A percentile compares a stretch with the other conserved stretches of the same genome.
phyloP scores from a whole-genome alignment of 1,140 invertebrate species.

The Drosophila truncata region DNA sequence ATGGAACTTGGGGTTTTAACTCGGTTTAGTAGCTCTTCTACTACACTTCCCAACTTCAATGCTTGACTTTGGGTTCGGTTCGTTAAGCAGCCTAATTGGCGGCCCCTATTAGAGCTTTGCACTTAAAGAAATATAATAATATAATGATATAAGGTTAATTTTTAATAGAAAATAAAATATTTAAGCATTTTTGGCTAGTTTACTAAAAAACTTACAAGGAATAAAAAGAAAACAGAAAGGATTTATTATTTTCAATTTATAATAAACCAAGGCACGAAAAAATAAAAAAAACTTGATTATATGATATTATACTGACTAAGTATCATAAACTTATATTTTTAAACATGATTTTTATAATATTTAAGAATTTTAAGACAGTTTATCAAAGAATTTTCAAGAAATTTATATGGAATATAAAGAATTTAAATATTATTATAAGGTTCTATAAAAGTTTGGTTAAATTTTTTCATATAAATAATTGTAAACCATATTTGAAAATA shows the following conservation, averaged over 20 bases:
- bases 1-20: slow-evolving; percentile 9
- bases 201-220: too few relatives aligned
- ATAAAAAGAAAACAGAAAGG: background rate
- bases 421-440: background rate
- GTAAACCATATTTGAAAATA: too few relatives aligned
- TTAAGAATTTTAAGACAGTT: too few relatives aligned
- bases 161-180: too few relatives aligned
- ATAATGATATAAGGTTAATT: too few relatives aligned
- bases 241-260: too few relatives aligned
- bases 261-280: too few relatives aligned
- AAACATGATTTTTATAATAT: background rate
- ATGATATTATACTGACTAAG: too few relatives aligned
- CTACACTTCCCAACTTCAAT: slow-evolving; percentile 14
- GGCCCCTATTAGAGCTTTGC: background rate
- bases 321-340: too few relatives aligned
- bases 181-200: too few relatives aligned
- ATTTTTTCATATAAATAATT: background rate
- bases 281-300: too few relatives aligned
- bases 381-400: background rate
- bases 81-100: slow-evolving; percentile 71
- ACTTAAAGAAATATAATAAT: slow-evolving; percentile 13
- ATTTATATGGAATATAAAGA: background rate
- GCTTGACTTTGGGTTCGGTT: slow-evolving; percentile 33
- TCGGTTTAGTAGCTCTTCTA: slow-evolving; percentile 7
- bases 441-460: background rate